These are phyloP conservation scores for Resseliella maxima DNA, from an alignment of 2,888 invertebrate genomes.

Conservation along the genomic window DNA sequence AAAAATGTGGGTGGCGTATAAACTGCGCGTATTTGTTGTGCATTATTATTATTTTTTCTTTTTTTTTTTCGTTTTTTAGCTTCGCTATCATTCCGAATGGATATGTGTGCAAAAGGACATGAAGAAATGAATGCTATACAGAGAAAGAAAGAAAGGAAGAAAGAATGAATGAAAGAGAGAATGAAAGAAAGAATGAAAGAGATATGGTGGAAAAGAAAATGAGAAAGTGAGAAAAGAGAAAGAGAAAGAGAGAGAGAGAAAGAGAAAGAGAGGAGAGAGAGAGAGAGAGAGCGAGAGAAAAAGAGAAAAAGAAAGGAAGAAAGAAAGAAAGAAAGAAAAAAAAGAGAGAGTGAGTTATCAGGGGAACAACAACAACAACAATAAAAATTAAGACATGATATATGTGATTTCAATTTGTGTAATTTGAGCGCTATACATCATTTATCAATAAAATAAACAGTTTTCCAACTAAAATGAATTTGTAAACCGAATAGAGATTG, in stretches of 20 bases:
- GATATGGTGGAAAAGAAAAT: too few relatives aligned
- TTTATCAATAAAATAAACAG: not conserved
- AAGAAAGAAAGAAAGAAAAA: too few relatives aligned
- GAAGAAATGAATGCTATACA: not conserved
- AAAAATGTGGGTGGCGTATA: not conserved
- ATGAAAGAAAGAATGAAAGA: not conserved
- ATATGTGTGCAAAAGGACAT: not conserved
- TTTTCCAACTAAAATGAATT: not conserved
- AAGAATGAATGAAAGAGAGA: not conserved
- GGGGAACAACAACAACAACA: too few relatives aligned
- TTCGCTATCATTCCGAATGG: too few relatives aligned
- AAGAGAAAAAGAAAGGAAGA: not conserved
- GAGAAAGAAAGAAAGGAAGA: not conserved
- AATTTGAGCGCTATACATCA: not conserved
- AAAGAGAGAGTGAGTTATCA: too few relatives aligned
- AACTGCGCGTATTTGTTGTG: conserved; percentile 28
- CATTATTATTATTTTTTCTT: not conserved
- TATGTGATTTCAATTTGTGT: not conserved
- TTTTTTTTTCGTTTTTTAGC: too few relatives aligned
- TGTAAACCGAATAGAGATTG: not conserved
- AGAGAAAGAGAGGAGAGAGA: too few relatives aligned
- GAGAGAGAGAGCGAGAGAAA: too few relatives aligned
- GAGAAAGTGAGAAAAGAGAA: too few relatives aligned
- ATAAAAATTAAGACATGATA: too few relatives aligned
- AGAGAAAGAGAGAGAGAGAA: too few relatives aligned